These are phyloP conservation scores for Girardinichthys multiradiatus DNA, from an alignment of 2,113 vertebrate species.

Conservation along the genomic window DNA sequence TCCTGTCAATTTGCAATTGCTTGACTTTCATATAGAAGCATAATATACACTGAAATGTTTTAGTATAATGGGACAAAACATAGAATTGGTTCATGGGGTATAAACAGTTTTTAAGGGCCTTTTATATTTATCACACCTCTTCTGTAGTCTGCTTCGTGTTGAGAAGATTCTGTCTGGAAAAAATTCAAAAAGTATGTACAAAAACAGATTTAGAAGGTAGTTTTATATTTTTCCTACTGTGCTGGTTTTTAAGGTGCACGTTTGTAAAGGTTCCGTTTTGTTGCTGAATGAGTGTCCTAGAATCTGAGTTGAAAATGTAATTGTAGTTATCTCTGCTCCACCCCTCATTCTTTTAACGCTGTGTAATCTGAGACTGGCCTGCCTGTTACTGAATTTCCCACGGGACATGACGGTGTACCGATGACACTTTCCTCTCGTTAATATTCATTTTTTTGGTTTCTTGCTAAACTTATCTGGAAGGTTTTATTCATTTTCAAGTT, in stretches of 20 bases:
- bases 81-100: too few relatives aligned
- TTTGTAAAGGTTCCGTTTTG: constrained; percentile 11
- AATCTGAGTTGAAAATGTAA: constrained; percentile 56
- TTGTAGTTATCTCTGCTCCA: constrained; percentile 52
- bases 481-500: not conserved
- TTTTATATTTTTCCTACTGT: too few relatives aligned
- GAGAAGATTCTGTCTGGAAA: too few relatives aligned
- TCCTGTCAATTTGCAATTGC: too few relatives aligned
- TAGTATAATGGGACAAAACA: too few relatives aligned
- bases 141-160: too few relatives aligned
- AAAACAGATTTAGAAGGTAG: too few relatives aligned
- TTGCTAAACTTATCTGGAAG: not conserved
- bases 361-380: constrained; percentile 63
- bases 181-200: too few relatives aligned
- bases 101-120: too few relatives aligned
- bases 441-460: not conserved
- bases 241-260: constrained; percentile 13
- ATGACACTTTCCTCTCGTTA: constrained; percentile 17
- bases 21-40: too few relatives aligned
- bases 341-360: constrained; percentile 66
- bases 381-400: constrained; percentile 47
- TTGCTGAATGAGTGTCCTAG: constrained; percentile 21
- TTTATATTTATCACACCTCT: too few relatives aligned
- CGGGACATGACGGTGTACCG: not conserved
- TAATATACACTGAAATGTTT: too few relatives aligned